phyloP scores from a whole-genome alignment of 2,797 vertebrate species.

The Picus viridis region DNA sequence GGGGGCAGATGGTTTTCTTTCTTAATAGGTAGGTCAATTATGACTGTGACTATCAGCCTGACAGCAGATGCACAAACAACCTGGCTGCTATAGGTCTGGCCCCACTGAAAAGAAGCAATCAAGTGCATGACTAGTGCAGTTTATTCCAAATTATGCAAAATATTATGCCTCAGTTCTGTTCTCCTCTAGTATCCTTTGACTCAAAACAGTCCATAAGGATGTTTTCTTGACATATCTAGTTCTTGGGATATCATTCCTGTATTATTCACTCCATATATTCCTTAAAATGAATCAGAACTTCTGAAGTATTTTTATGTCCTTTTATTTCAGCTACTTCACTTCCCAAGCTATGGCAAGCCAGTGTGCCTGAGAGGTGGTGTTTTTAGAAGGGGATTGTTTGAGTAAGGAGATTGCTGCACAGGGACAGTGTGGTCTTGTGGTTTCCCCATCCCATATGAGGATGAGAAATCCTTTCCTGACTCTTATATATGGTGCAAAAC shows the following conservation, averaged over 20 bases:
- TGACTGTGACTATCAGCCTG: too few species aligned
- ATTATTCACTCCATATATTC: neutral
- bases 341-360: neutral
- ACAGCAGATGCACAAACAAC: too few species aligned
- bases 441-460: neutral
- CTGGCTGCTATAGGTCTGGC: too few species aligned
- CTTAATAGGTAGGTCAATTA: too few species aligned
- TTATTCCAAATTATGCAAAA: neutral
- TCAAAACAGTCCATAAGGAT: neutral
- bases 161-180: fast-evolving
- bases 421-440: neutral
- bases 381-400: neutral
- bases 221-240: neutral
- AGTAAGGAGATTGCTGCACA: fast-evolving
- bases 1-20: too few species aligned
- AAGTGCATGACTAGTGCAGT: too few species aligned
- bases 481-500: neutral
- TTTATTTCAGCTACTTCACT: neutral
- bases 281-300: neutral
- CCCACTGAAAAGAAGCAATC: too few species aligned
- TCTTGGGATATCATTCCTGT: neutral
- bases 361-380: fast-evolving
- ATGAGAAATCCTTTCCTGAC: neutral
- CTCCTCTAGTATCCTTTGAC: neutral
- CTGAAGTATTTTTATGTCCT: neutral